Base-by-base conservation (phyloP, 2,113 vertebrate genomes). In the Tenebrosternarchus preto region DNA sequence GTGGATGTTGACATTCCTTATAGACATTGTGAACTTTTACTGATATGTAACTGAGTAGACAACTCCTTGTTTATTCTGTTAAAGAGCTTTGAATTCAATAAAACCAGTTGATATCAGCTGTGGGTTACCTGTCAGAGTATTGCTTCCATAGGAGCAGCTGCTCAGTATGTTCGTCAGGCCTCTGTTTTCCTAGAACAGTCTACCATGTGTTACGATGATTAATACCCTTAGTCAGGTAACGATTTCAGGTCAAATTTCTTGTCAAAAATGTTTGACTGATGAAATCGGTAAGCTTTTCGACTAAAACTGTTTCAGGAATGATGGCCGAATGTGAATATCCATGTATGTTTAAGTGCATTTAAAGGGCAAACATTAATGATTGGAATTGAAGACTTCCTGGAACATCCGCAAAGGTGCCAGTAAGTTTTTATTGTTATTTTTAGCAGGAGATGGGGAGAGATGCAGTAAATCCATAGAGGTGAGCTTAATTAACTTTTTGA, bases 1-100 rank as follows among this genome's bases (percentile, higher is more conserved):
- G 93, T 96, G 92, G 92, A 95, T 95, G 93, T 95, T 94, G 92
- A 95, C 95, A 96, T 97, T 97, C 95, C 95, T 95, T 93, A 93
- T 94, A 92, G 94, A 96, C 93, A 92, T 95, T 94, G 93, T 95
- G 93, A 95, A 92, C 93, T 95, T 92, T 94, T 95, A 93, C 94
- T 78, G 76, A 84, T 93, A 93, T 93, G 94, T 95, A 93, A 94
- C 94, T 93, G 92, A 93, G 93, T 95, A 95, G 93, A 95, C 73
- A 76, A 73, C 39, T 84, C 31, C 68, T 66, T 81, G 76, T 86
- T 86, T 73, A 82, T 83, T 83, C 79, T 79, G 82, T 84, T 80
- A 57, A 80, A 71, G 60, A 77, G 76, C 59, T 83, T 87, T 78
- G 66, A 60, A 73, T 83, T 84, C 70, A 83, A 69, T 86, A 94